A percentile compares a stretch with the other conserved stretches of the same genome.
Evolutionary conservation across 1,140 invertebrate genomes (phyloP).

Genomic region (Diachasma alloeum): DNA sequence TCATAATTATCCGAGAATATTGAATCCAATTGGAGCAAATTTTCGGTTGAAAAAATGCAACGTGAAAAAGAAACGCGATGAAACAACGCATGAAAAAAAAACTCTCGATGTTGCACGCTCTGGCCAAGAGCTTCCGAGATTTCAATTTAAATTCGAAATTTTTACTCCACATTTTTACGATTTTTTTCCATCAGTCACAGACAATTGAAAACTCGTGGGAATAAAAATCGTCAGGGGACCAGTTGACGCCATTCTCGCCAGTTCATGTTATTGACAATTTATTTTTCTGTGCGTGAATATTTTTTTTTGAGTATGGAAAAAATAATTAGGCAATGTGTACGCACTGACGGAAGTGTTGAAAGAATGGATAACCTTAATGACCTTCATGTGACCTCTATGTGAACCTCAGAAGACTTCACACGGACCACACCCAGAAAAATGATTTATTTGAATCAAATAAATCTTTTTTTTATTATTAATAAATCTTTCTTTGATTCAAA

Average conservation of each 20-base stretch:
- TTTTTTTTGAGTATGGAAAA: not conserved
- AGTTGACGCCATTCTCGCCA: not conserved
- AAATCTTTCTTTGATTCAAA: too few species aligned
- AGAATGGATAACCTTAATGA: too few species aligned
- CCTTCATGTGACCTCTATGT: too few species aligned
- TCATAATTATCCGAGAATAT: too few species aligned
- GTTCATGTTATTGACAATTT: not conserved
- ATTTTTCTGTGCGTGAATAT: not conserved
- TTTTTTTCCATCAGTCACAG: not conserved
- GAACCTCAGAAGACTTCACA: too few species aligned
- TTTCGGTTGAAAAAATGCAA: not conserved
- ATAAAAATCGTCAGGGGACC: not conserved
- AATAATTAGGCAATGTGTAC: too few species aligned
- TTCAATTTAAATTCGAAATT: not conserved
- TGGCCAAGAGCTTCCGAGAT: not conserved
- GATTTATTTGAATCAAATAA: too few species aligned
- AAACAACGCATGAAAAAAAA: not conserved
- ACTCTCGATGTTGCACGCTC: not conserved
- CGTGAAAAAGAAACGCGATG: not conserved
- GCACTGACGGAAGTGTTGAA: too few species aligned
- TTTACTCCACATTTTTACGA: not conserved
- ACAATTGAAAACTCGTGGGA: not conserved
- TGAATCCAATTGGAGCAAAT: not conserved
- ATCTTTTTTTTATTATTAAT: too few species aligned
- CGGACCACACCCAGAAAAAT: too few species aligned